A percentile compares a stretch with the other conserved stretches of the same genome.
These are phyloP conservation scores for Ceraclea dissimilis DNA, from an alignment of 2,888 invertebrate species.

Conservation along the genomic window DNA sequence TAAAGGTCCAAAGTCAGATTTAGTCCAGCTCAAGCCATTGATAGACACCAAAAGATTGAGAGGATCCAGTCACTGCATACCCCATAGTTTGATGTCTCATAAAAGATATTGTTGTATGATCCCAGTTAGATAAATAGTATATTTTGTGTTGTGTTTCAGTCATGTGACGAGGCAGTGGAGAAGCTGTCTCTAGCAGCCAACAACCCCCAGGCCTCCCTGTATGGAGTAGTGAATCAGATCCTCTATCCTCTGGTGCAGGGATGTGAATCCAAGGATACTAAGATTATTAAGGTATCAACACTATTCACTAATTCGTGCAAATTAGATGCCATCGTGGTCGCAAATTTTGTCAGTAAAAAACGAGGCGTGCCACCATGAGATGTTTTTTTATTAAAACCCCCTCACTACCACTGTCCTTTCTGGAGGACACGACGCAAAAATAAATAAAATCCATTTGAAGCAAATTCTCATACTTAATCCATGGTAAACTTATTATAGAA, in stretches of 20 bases:
- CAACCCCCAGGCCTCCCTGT: conserved; percentile 73
- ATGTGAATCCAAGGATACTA: conserved; percentile 94
- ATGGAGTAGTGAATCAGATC: conserved; percentile 87
- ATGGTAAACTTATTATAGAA: too few relatives aligned
- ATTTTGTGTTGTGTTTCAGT: conserved; percentile 49
- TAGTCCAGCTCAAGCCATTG: too few relatives aligned
- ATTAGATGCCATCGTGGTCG: conserved; percentile 4
- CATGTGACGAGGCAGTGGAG: conserved; percentile 91
- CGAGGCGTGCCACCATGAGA: background rate
- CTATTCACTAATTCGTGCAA: background rate
- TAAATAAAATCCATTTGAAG: too few relatives aligned
- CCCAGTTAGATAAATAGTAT: too few relatives aligned
- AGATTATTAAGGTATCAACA: conserved; percentile 76
- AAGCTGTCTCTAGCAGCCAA: conserved; percentile 74
- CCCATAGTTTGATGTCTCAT: too few relatives aligned
- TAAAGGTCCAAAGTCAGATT: too few relatives aligned
- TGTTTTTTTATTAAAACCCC: background rate
- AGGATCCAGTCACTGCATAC: too few relatives aligned
- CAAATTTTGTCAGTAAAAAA: background rate
- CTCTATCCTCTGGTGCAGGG: conserved; percentile 94
- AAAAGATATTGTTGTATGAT: too few relatives aligned
- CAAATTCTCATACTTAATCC: too few relatives aligned
- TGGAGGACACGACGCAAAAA: too few relatives aligned
- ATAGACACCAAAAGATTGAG: too few relatives aligned
- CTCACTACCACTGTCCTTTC: too few relatives aligned